Conservation (phyloP, 2,888 invertebrate species). For the Selenia dentaria region DNA sequence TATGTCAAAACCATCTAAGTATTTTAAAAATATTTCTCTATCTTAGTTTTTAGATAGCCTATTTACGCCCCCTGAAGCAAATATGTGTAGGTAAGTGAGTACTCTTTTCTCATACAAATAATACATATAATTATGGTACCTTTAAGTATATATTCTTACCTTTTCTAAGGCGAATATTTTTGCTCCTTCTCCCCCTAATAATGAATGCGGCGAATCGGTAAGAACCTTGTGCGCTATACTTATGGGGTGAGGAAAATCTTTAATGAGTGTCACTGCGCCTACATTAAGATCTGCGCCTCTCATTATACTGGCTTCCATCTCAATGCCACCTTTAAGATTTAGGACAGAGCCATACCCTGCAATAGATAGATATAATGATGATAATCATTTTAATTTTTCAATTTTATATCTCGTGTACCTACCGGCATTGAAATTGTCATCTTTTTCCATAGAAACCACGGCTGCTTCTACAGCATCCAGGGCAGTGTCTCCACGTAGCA, state of each 20-base stretch:
- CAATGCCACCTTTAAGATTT: slow-evolving; percentile 90
- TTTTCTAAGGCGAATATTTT: slow-evolving; percentile 88
- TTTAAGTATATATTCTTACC: too few species aligned
- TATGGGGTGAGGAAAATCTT: slow-evolving; percentile 91
- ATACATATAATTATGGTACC: too few species aligned
- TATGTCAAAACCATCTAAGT: too few species aligned
- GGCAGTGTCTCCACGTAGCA: slow-evolving; percentile 83
- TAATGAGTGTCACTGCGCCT: slow-evolving; percentile 90
- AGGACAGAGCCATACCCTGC: slow-evolving; percentile 90
- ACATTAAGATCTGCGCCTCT: slow-evolving; percentile 87
- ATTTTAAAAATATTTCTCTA: too few species aligned
- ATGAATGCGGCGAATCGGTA: slow-evolving; percentile 89
- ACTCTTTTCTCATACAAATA: too few species aligned
- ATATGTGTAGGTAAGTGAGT: too few species aligned
- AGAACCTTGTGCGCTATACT: slow-evolving; percentile 90
- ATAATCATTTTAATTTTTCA: too few species aligned
- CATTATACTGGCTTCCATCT: slow-evolving; percentile 95
- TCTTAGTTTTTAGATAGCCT: too few species aligned
- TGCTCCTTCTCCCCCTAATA: slow-evolving; percentile 90
- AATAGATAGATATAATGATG: not conserved
- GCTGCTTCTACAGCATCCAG: slow-evolving; percentile 93
- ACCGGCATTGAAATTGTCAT: slow-evolving; percentile 93
- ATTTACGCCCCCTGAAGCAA: too few species aligned
- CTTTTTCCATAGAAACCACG: slow-evolving; percentile 90
- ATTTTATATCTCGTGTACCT: not conserved